These are phyloP conservation scores for Branchipolynoe longqiensis DNA, from an alignment of 2,888 invertebrate species.

Conservation along the genomic window DNA sequence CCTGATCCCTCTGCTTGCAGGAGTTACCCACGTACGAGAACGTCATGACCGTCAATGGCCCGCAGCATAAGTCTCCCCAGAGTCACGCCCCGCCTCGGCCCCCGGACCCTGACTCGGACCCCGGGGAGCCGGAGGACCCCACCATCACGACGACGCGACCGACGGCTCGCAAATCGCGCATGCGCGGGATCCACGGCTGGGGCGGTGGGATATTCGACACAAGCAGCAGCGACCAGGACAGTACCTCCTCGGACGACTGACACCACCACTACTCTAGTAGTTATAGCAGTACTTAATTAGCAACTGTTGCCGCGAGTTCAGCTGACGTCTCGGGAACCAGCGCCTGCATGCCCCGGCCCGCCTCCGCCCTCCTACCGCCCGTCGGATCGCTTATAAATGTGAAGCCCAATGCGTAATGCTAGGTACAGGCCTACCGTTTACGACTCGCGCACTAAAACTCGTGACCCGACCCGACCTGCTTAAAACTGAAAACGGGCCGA, in stretches of 20 bases:
- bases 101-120: constrained; percentile 35
- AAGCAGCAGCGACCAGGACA: constrained; percentile 51
- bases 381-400: no score
- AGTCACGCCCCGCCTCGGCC: constrained; percentile 37
- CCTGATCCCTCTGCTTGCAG: not conserved
- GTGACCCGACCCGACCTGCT: no score
- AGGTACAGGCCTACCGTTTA: no score
- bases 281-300: constrained; percentile 54
- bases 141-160: constrained; percentile 32
- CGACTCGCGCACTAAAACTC: no score
- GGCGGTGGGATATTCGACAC: constrained; percentile 49
- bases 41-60: constrained; percentile 41
- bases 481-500: no score
- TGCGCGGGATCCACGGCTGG: constrained; percentile 40
- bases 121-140: constrained; percentile 6
- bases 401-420: no score
- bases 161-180: not conserved
- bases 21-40: constrained; percentile 43
- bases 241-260: constrained; percentile 50
- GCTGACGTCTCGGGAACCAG: no score
- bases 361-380: no score
- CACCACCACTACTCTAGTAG: constrained; percentile 56
- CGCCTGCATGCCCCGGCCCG: no score
- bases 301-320: constrained; percentile 53
- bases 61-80: constrained; percentile 35